These are phyloP conservation scores for Sycophaga agraensis DNA, from an alignment of 1,140 invertebrate genomes.

Conservation along the genomic window DNA sequence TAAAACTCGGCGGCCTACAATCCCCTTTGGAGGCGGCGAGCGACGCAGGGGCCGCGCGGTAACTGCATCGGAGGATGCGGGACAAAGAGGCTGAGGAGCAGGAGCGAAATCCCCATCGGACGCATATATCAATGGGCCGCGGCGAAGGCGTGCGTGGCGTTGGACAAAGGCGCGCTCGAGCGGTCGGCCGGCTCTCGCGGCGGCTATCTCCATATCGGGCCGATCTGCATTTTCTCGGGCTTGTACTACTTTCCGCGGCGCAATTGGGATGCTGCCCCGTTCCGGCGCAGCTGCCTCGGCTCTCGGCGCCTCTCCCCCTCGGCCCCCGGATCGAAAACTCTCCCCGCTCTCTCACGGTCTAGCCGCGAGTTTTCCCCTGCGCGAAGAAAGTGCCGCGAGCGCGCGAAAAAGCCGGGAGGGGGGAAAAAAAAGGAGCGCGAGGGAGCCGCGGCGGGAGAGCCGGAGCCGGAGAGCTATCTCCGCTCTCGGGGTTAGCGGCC, in stretches of 20 bases:
- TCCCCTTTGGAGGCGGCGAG: too few species aligned
- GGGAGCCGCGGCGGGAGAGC: too few species aligned
- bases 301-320: background rate
- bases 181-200: too few species aligned
- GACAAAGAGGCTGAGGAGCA: too few species aligned
- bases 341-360: background rate
- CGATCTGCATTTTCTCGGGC: background rate
- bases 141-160: too few species aligned
- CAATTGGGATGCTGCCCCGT: background rate
- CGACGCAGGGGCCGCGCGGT: too few species aligned
- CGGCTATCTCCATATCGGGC: too few species aligned
- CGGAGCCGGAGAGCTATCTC: conserved; percentile 15
- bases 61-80: too few species aligned
- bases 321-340: background rate
- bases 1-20: too few species aligned
- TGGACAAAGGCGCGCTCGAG: too few species aligned
- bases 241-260: background rate
- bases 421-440: background rate
- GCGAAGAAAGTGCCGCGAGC: conserved; percentile 17
- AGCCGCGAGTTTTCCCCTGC: conserved; percentile 4
- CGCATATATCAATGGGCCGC: too few species aligned
- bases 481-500: conserved; percentile 26
- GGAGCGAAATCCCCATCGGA: too few species aligned
- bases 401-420: background rate
- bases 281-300: background rate